Evolutionary conservation across 2,797 vertebrate genomes (phyloP).

Genomic region (Anabacerthia variegaticeps): DNA sequence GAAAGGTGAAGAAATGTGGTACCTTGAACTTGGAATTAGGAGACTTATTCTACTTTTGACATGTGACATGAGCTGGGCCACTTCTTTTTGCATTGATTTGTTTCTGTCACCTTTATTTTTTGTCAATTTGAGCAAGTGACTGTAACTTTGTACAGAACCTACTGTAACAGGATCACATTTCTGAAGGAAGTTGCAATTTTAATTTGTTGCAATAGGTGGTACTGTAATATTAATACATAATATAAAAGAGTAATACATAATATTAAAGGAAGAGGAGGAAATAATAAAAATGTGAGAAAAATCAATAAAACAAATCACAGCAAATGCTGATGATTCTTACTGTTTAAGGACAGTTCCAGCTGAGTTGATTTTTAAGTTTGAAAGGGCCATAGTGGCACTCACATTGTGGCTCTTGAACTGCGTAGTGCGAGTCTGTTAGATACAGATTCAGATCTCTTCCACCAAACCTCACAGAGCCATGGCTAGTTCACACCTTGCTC

Average conservation of each 20-base stretch:
- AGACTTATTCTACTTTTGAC: neutral
- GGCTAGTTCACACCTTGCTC: neutral
- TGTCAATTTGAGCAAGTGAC: neutral
- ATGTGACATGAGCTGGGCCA: neutral
- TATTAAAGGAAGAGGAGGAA: neutral
- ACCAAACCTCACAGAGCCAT: neutral
- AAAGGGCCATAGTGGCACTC: neutral
- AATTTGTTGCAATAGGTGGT: slow-evolving; percentile 65
- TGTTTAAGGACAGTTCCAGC: neutral
- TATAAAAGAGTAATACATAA: slow-evolving; percentile 1
- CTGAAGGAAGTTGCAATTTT: slow-evolving; percentile 35
- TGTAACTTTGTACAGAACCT: neutral
- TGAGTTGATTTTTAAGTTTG: neutral
- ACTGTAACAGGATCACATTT: neutral
- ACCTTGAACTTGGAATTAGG: neutral
- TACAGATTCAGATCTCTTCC: neutral
- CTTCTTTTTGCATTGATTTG: neutral
- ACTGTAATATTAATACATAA: slow-evolving; percentile 59
- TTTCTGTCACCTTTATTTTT: neutral
- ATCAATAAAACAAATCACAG: neutral
- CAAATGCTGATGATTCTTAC: neutral
- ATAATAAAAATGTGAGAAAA: neutral
- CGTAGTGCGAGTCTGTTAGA: neutral
- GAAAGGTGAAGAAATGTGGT: neutral
- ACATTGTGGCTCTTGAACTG: neutral